Base-by-base conservation (phyloP, 1,140 invertebrate species). In the Phortica variegata region DNA sequence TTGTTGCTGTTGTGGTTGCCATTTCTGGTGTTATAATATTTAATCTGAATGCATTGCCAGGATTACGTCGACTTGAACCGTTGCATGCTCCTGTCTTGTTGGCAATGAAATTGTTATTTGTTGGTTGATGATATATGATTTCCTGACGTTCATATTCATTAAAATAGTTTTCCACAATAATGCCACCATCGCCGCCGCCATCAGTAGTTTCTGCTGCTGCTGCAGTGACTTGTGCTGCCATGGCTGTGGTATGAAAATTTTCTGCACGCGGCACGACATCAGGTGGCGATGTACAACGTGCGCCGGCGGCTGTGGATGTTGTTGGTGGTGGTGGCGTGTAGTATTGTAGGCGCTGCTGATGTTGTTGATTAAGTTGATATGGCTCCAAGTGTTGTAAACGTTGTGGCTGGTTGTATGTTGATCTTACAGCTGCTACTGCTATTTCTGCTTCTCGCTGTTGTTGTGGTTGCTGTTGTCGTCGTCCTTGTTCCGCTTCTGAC, bases 71-170 rank as follows among this genome's bases (percentile, higher is more conserved):
- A 43, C 46, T 44, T 41, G 54, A 19, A 31, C 44, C 29, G 32
- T 23, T 43, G 44, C 13, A n/a, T 51, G 42, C 12, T 40, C 26
- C 20, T 49, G 10, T 32, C 16, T 16, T 57, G 44, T n/a, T 21
- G 19, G 17, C 45, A 16, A 13, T 53, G 26, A 17, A 42, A 29
- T 46, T 57, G 18, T 46, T 66, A 49, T 52, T 62, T 54, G 56
- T 63, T 45, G 60, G 60, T 58, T 69, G 59, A 61, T 61, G 66
- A 71, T 71, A 71, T 56, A 71, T 72, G 65, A 72, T 72, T 72
- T 72, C 68, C 68, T 72, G 68, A 62, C 68, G 68, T 54, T 72
- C 68, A 52, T 72, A 72, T 62, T 72, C 68, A 60, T 72, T 72
- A 49, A 72, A 72, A 72, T 72, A 72, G 51, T 72, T 72, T 55